A percentile compares a stretch with the other conserved stretches of the same genome.
Evolutionary conservation across 2,113 vertebrate genomes (phyloP).

Genomic region (Origma solitaria): DNA sequence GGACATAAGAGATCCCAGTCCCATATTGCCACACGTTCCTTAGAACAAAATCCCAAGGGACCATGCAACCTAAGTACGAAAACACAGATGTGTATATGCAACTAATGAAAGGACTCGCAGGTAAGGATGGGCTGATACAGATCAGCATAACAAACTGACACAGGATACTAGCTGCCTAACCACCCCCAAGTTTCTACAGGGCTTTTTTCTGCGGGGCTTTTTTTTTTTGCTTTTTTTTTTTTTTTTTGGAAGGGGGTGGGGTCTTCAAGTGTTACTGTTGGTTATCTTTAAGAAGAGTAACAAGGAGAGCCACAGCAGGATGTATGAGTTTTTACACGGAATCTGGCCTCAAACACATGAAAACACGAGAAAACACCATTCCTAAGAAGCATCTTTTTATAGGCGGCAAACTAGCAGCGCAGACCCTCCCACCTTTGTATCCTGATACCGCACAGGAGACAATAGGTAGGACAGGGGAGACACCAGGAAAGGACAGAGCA

Average conservation of each 20-base stretch:
- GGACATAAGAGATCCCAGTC: background rate
- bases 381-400: background rate
- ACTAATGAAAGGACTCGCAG: background rate
- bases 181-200: background rate
- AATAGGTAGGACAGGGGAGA: conserved; percentile 41
- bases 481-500: background rate
- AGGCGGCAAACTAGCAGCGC: background rate
- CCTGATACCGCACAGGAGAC: background rate
- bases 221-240: background rate
- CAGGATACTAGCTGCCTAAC: background rate
- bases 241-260: background rate
- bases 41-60: background rate
- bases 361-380: background rate
- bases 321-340: background rate
- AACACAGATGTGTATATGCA: background rate
- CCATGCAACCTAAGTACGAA: background rate
- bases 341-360: background rate
- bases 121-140: background rate
- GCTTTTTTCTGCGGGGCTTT: too few species aligned
- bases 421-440: conserved; percentile 62
- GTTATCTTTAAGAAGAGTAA: background rate
- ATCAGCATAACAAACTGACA: background rate
- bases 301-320: background rate
- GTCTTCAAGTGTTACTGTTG: background rate
- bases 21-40: fast-evolving